Evolutionary conservation across 2,113 vertebrate genomes (phyloP).

Genomic region (Sinocyclocheilus anophthalmus): DNA sequence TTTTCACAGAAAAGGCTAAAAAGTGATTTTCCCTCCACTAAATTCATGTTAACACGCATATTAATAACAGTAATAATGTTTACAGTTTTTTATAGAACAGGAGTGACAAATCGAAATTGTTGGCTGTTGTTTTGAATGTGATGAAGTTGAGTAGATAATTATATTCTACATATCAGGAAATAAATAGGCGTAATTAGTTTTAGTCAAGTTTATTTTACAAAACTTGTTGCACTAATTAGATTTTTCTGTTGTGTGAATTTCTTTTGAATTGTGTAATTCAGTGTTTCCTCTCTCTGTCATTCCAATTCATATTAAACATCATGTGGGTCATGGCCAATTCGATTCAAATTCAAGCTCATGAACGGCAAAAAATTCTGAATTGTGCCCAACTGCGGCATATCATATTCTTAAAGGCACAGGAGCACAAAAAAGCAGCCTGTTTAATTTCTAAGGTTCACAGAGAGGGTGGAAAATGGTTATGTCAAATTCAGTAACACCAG

Average conservation of each 20-base stretch:
- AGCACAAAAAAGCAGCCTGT: background rate
- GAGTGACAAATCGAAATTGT: background rate
- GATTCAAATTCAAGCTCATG: background rate
- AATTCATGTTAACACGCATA: background rate
- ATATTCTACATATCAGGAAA: background rate
- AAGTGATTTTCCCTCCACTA: background rate
- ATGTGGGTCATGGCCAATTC: background rate
- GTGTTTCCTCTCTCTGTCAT: background rate
- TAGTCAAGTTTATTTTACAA: background rate
- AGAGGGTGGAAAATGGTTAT: constrained; percentile 1
- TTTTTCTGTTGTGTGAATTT: background rate
- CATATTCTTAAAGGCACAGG: background rate
- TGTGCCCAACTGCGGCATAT: background rate
- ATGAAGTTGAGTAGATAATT: background rate
- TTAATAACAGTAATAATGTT: too few species aligned
- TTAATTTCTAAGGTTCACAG: background rate
- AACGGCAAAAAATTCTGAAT: background rate
- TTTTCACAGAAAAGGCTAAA: background rate
- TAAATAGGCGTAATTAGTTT: background rate
- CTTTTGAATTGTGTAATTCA: background rate
- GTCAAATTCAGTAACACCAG: background rate
- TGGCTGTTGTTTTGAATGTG: background rate
- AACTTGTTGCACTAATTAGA: background rate
- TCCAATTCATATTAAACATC: background rate
- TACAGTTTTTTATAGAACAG: background rate